These are phyloP conservation scores for Apodemia hepburni DNA, from an alignment of 2,888 invertebrate genomes.

Conservation along the genomic window DNA sequence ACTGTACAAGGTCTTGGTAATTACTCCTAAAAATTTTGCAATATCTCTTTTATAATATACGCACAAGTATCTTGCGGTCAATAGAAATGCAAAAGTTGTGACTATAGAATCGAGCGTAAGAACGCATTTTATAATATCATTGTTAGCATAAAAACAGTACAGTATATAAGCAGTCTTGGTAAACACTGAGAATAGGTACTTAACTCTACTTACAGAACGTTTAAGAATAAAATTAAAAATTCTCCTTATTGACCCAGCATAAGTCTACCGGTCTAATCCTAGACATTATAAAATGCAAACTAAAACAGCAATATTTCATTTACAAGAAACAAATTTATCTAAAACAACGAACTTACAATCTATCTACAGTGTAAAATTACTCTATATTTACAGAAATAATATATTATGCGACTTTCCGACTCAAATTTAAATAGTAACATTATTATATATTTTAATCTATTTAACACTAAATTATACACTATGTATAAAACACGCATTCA, in stretches of 20 bases:
- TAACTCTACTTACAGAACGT: slow-evolving; percentile 71
- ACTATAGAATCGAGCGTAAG: slow-evolving; percentile 60
- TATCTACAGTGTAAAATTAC: slow-evolving; percentile 48
- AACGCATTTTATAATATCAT: slow-evolving; percentile 44
- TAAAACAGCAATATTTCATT: slow-evolving; percentile 76
- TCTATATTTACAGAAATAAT: slow-evolving; percentile 74
- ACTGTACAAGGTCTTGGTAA: not conserved
- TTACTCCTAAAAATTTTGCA: not conserved
- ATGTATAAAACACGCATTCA: slow-evolving; percentile 78
- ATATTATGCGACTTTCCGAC: slow-evolving; percentile 75
- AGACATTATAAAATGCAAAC: slow-evolving; percentile 77
- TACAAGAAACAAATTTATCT: slow-evolving; percentile 75
- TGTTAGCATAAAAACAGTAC: slow-evolving; percentile 70
- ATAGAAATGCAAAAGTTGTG: slow-evolving; percentile 77
- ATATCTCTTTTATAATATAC: slow-evolving; percentile 39
- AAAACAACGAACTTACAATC: slow-evolving; percentile 61
- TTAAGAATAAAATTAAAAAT: slow-evolving; percentile 67
- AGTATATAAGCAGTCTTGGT: slow-evolving; percentile 79
- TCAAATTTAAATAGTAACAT: slow-evolving; percentile 75
- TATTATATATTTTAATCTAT: slow-evolving; percentile 71
- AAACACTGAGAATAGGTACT: slow-evolving; percentile 77
- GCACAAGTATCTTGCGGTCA: slow-evolving; percentile 63
- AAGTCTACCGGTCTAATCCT: slow-evolving; percentile 50
- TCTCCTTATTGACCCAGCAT: slow-evolving; percentile 44
- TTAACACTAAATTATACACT: slow-evolving; percentile 73